These are phyloP conservation scores for Aporophyla nigra DNA, from an alignment of 2,888 invertebrate genomes.

Conservation along the genomic window DNA sequence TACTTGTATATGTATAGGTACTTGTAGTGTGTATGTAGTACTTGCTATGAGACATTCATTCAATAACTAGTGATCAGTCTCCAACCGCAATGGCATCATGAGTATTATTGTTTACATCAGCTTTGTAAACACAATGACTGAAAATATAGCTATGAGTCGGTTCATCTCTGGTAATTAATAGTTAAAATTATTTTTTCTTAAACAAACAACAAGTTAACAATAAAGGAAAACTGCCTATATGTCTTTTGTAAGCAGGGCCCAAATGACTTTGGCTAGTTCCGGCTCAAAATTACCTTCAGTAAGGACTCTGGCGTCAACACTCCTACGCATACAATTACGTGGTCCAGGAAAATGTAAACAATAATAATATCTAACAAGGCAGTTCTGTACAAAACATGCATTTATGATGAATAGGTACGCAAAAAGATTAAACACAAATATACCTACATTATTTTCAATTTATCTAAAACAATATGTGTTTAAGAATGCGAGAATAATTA, in stretches of 20 bases:
- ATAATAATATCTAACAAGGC: constrained; percentile 1
- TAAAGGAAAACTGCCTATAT: constrained; percentile 21
- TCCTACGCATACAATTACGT: constrained; percentile 11
- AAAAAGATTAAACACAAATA: background rate
- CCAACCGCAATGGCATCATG: constrained; percentile 63
- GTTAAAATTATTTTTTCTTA: background rate
- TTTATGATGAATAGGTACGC: background rate
- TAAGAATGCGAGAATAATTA: constrained; percentile 2
- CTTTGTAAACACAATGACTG: constrained; percentile 13
- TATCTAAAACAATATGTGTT: background rate
- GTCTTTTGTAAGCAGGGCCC: background rate
- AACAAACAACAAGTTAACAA: background rate
- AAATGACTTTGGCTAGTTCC: constrained; percentile 6
- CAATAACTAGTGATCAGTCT: constrained; percentile 18
- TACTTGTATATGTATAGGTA: background rate
- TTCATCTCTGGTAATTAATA: background rate
- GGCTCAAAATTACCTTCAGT: constrained; percentile 2
- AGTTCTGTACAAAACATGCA: background rate
- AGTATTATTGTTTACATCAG: constrained; percentile 26
- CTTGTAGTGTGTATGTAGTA: no score
- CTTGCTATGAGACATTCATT: constrained; percentile 42
- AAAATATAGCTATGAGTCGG: constrained; percentile 18
- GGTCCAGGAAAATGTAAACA: constrained; percentile 42
- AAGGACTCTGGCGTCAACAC: constrained; percentile 2
- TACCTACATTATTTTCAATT: constrained; percentile 6